phyloP scores from a whole-genome alignment of 2,888 invertebrate genomes.

The Archaeoteleia sp. region DNA sequence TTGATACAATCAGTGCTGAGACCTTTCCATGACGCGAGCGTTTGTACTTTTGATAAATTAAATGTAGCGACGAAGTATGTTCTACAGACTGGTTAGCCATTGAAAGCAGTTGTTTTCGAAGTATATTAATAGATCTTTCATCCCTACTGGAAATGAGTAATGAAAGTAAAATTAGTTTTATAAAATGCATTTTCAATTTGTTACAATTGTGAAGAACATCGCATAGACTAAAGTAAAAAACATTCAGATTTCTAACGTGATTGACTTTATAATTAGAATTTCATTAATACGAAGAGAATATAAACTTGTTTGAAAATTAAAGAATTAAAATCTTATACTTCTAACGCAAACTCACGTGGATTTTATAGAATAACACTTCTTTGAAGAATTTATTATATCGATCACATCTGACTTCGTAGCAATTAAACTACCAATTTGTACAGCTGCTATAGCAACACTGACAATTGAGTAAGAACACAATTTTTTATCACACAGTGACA shows the following conservation, averaged over 20 bases:
- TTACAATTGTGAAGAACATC: too few species aligned
- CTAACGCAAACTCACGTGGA: conserved; percentile 1
- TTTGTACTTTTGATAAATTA: conserved; percentile 7
- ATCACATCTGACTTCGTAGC: neutral
- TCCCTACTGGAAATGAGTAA: too few species aligned
- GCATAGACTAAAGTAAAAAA: too few species aligned
- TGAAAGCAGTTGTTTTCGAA: conserved; percentile 1
- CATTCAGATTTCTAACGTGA: too few species aligned
- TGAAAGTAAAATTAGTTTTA: too few species aligned
- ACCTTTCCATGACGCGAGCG: conserved; percentile 3
- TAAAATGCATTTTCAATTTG: too few species aligned
- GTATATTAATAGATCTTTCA: neutral
- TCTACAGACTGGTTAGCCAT: conserved; percentile 6
- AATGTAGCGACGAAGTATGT: too few species aligned
- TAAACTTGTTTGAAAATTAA: neutral
- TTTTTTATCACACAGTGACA: conserved; percentile 8
- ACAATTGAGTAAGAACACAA: conserved; percentile 4
- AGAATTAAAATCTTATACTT: neutral
- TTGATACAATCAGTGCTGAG: neutral
- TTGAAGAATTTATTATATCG: neutral
- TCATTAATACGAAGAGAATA: neutral
- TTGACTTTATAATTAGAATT: too few species aligned
- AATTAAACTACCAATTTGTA: neutral
- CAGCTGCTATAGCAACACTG: conserved; percentile 10
- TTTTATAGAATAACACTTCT: conserved; percentile 3